phyloP scores from a whole-genome alignment of 1,140 invertebrate species.

The Tigriopus japonicus region DNA sequence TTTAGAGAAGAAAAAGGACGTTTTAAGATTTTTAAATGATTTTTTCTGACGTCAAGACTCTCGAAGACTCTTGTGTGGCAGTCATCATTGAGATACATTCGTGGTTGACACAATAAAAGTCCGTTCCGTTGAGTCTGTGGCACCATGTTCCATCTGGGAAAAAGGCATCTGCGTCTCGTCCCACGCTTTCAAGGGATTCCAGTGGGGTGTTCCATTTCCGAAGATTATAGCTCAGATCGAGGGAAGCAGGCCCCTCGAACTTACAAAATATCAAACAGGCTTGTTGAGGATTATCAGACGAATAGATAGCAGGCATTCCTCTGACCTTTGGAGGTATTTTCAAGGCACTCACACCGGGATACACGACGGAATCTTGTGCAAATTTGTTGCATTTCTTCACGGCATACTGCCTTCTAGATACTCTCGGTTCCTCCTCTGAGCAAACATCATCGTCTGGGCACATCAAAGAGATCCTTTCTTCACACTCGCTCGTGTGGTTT shows the following conservation, averaged over 20 bases:
- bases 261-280: neutral
- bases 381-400: neutral
- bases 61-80: neutral
- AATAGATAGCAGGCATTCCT: neutral
- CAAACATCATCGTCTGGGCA: neutral
- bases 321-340: neutral
- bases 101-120: neutral
- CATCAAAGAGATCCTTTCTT: neutral
- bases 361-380: neutral
- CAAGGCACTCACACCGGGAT: neutral
- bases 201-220: neutral
- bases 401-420: neutral
- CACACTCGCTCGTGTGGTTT: neutral
- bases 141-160: constrained; percentile 6
- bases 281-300: neutral
- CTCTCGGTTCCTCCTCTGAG: neutral
- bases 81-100: neutral
- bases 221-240: too few species aligned
- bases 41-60: neutral
- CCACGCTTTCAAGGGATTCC: neutral
- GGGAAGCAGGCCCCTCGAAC: neutral
- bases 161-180: neutral
- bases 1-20: neutral
- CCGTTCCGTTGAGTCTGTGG: constrained; percentile 1
- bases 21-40: neutral